Conservation (phyloP, 2,888 invertebrate species). For the Mesochorus sp. region DNA sequence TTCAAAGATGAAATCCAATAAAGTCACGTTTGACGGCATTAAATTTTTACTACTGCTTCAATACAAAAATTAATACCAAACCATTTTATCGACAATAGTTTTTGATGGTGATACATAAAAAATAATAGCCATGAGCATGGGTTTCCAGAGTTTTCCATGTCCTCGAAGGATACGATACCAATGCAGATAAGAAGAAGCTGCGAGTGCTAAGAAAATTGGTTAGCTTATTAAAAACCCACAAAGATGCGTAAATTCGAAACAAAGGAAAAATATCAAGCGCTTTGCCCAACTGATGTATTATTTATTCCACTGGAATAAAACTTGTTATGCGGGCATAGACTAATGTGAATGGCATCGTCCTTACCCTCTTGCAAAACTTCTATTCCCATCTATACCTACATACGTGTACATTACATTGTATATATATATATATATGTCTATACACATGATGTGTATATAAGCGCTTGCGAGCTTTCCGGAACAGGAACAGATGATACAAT, state of each 20-base stretch:
- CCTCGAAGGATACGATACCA: too few relatives aligned
- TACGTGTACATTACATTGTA: background rate
- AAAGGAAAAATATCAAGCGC: constrained; percentile 7
- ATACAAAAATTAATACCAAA: constrained; percentile 11
- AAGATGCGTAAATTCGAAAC: too few relatives aligned
- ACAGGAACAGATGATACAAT: constrained; percentile 65
- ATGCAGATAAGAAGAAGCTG: too few relatives aligned
- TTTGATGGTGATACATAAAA: too few relatives aligned
- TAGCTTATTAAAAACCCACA: too few relatives aligned
- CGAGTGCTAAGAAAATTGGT: too few relatives aligned
- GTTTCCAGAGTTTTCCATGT: too few relatives aligned
- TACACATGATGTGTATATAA: constrained; percentile 5
- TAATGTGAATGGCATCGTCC: constrained; percentile 9
- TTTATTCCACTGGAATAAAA: constrained; percentile 30
- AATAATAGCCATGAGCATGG: too few relatives aligned
- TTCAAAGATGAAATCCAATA: background rate
- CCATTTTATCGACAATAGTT: constrained; percentile 14
- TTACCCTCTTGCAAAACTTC: constrained; percentile 33
- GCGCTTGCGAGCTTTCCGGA: constrained; percentile 55
- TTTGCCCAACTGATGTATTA: constrained; percentile 3
- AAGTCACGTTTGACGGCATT: background rate
- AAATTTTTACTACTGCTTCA: background rate
- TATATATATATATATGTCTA: background rate
- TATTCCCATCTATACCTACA: background rate
- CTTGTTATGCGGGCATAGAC: constrained; percentile 41